phyloP scores from a whole-genome alignment of 2,888 invertebrate genomes.

The Agonopterix subpropinquella region DNA sequence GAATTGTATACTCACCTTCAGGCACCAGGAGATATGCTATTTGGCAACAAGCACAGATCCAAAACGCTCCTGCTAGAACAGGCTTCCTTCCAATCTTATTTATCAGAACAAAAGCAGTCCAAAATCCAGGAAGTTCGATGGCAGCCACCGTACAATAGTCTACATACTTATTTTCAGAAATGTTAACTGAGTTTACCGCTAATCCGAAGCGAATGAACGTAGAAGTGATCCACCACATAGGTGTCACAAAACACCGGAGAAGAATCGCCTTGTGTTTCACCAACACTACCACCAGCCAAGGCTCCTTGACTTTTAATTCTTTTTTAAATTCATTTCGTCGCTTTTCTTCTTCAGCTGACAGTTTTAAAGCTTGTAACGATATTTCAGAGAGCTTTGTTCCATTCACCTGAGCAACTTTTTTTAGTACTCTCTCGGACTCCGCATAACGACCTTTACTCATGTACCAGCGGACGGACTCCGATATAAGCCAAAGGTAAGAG shows the following conservation, averaged over 20 bases:
- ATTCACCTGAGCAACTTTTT: conserved; percentile 77
- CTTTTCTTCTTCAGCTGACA: conserved; percentile 29
- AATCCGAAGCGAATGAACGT: conserved; percentile 81
- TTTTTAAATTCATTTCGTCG: conserved; percentile 20
- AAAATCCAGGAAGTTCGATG: conserved; percentile 81
- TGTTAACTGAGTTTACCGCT: conserved; percentile 78
- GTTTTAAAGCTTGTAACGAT: conserved; percentile 32
- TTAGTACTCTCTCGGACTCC: conserved; percentile 78
- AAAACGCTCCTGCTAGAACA: conserved; percentile 71
- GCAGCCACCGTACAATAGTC: conserved; percentile 78
- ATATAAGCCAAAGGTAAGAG: conserved; percentile 77
- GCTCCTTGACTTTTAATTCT: conserved; percentile 52
- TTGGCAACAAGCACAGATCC: conserved; percentile 76
- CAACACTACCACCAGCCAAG: conserved; percentile 45
- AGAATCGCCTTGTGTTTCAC: conserved; percentile 41
- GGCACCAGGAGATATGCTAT: conserved; percentile 73
- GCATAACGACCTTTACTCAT: conserved; percentile 79
- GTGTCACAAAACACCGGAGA: conserved; percentile 35
- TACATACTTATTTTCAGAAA: conserved; percentile 78
- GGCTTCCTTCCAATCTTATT: conserved; percentile 75
- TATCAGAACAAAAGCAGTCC: conserved; percentile 73
- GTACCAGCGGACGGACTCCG: conserved; percentile 84
- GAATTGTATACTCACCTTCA: conserved; percentile 30
- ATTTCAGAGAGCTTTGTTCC: conserved; percentile 44
- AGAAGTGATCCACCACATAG: conserved; percentile 79